phyloP scores from a whole-genome alignment of 2,888 invertebrate genomes.

The Cyclophora albipunctata region DNA sequence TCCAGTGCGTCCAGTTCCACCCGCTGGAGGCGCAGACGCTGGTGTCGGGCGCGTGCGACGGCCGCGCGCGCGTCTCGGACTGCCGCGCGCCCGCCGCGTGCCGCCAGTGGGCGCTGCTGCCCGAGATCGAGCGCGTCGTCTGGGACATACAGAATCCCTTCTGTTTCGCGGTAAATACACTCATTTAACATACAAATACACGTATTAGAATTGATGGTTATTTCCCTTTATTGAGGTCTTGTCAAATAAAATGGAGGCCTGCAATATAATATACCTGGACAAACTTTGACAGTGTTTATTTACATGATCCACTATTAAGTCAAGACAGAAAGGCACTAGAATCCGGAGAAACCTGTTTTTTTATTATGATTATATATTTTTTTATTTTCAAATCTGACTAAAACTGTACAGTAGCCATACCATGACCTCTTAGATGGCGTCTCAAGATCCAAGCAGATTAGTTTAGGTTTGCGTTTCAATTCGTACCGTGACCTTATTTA shows the following conservation, averaged over 20 bases:
- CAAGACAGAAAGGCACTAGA: background rate
- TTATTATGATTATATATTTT: too few species aligned
- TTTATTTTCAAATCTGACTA: too few species aligned
- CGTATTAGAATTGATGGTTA: too few species aligned
- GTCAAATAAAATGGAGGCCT: background rate
- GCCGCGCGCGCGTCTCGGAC: slow-evolving; percentile 85
- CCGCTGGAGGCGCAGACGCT: slow-evolving; percentile 87
- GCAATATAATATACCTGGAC: background rate
- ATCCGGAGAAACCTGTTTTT: too few species aligned
- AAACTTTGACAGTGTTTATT: background rate
- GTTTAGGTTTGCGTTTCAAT: too few species aligned
- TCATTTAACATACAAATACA: too few species aligned
- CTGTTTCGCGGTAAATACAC: slow-evolving; percentile 81
- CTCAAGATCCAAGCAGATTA: too few species aligned
- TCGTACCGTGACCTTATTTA: too few species aligned
- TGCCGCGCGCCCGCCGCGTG: slow-evolving; percentile 78
- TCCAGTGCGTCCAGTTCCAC: slow-evolving; percentile 90
- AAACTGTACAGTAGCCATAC: too few species aligned
- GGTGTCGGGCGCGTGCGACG: slow-evolving; percentile 89
- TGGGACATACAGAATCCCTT: slow-evolving; percentile 90
- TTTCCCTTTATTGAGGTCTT: too few species aligned
- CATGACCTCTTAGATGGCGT: too few species aligned
- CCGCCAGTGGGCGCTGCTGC: slow-evolving; percentile 82
- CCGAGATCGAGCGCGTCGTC: slow-evolving; percentile 89
- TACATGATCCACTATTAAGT: too few species aligned